phyloP scores from a whole-genome alignment of 1,140 invertebrate species.

The Drosophila truncata region DNA sequence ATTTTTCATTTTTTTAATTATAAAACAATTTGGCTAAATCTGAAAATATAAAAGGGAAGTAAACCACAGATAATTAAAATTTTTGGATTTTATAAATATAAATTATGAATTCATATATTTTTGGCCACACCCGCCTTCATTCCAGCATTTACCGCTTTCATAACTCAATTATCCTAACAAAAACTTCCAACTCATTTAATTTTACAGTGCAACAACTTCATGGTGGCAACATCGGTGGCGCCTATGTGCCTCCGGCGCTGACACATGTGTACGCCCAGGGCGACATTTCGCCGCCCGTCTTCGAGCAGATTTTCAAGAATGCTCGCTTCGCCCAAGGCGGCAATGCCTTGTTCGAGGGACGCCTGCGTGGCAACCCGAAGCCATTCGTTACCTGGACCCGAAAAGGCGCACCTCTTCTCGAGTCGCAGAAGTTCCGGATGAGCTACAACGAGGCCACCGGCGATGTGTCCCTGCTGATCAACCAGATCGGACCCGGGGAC shows the following conservation, averaged over 20 bases:
- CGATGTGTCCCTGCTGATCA: constrained; percentile 92
- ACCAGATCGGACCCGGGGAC: constrained; percentile 96
- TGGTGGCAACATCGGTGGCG: constrained; percentile 70
- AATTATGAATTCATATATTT: too few species aligned
- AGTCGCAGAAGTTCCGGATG: constrained; percentile 94
- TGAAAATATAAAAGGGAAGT: too few species aligned
- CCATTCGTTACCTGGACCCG: constrained; percentile 98
- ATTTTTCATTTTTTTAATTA: not conserved
- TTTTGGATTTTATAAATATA: too few species aligned
- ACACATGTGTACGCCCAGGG: constrained; percentile 86
- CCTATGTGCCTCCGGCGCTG: constrained; percentile 76
- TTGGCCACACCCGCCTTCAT: not conserved
- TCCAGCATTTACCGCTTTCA: too few species aligned
- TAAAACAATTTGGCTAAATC: not conserved
- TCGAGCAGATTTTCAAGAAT: constrained; percentile 97
- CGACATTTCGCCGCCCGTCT: constrained; percentile 93
- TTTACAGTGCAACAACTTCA: constrained; percentile 79
- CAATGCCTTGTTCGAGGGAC: constrained; percentile 96
- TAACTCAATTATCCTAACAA: constrained; percentile 4
- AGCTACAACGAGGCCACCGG: constrained; percentile 95
- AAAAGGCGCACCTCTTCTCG: constrained; percentile 92
- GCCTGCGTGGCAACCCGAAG: constrained; percentile 95
- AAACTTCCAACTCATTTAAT: not conserved
- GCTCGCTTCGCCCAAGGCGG: constrained; percentile 97
- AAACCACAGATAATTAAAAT: too few species aligned